Base-by-base conservation (phyloP, 2,113 vertebrate species). In the Spea multiplicata region DNA sequence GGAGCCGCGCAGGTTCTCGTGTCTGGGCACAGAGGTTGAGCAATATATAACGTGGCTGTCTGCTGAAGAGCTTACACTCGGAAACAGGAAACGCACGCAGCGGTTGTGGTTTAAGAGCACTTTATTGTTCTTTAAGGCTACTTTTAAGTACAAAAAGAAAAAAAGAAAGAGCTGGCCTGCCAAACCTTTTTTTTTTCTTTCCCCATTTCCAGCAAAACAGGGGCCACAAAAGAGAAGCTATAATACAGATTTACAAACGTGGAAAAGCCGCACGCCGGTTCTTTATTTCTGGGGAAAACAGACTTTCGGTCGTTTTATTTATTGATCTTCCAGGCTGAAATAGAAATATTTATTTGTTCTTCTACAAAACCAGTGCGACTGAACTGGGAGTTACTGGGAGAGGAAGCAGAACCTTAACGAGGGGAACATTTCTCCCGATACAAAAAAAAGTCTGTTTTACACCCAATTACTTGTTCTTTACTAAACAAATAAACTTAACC, bases 101-200 rank as follows among this genome's bases (percentile, higher is more conserved):
- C 30, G 10, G 88, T 47, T n/a, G 89, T 93, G 93, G 94, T 97
- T 96, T 98, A 96, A 98, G 96, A 98, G 97, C 97, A 97, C 95
- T 98, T 99, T 99, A 98, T 99, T 99, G 96, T 96, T 98, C 96
- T 95, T 97, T 93, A 94, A 97, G 96, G 96, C 96, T 98, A 97
- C 94, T 96, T 94, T 96, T 93, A 95, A 96, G 93, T 98, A 98
- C 95, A 98, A 97, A 98, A 95, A 94, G 95, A 95, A 97, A 95
- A 95, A 96, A 97, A 98, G 96, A 95, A 94, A 96, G 95, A 94
- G 92, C 95, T 96, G 97, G 97, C 97, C 96, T 95, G 95, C 96
- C 97, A 97, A 96, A 94, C 95, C 93, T 95, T 96, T 96, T 95
- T 86, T n/a, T 89, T 94, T 87, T 88, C 90, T 92, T 87, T 85